phyloP scores from a whole-genome alignment of 2,888 invertebrate genomes.

The Subacronicta megacephala region DNA sequence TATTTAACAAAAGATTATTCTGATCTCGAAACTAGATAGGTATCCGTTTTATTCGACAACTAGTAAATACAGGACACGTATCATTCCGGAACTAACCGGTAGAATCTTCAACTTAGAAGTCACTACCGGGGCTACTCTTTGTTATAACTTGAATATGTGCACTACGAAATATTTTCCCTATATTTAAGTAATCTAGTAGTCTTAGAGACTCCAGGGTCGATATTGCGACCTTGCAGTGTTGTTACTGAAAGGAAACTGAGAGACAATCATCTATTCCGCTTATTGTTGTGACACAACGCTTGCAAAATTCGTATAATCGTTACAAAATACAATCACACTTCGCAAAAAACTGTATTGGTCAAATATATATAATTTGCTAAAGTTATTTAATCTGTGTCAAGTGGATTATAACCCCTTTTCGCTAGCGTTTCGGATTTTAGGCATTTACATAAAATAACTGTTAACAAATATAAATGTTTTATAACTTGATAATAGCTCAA shows the following conservation, averaged over 20 bases:
- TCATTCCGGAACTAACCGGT: constrained; percentile 36
- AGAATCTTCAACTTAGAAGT: constrained; percentile 9
- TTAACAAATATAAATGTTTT: too few relatives aligned
- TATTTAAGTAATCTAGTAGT: constrained; percentile 48
- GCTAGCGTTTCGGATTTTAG: constrained; percentile 20
- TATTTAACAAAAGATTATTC: constrained; percentile 31
- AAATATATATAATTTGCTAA: constrained; percentile 48
- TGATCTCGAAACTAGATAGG: constrained; percentile 28
- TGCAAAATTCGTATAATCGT: constrained; percentile 71
- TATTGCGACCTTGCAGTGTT: constrained; percentile 63
- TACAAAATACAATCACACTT: constrained; percentile 38
- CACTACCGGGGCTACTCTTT: constrained; percentile 37
- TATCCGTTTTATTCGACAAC: constrained; percentile 32
- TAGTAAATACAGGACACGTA: constrained; percentile 39
- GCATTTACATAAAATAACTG: too few relatives aligned
- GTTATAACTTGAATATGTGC: constrained; percentile 33
- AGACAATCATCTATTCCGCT: constrained; percentile 65
- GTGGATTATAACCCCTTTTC: constrained; percentile 51
- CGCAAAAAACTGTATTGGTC: constrained; percentile 41
- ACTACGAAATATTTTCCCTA: constrained; percentile 49
- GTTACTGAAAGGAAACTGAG: constrained; percentile 75
- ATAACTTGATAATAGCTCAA: not conserved
- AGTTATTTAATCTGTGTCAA: constrained; percentile 58
- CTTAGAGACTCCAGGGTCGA: constrained; percentile 61
- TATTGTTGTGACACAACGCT: constrained; percentile 69